A percentile compares a stretch with the other conserved stretches of the same genome.
These are phyloP conservation scores for Sialia sialis DNA, from an alignment of 2,113 vertebrate species.

Conservation along the genomic window DNA sequence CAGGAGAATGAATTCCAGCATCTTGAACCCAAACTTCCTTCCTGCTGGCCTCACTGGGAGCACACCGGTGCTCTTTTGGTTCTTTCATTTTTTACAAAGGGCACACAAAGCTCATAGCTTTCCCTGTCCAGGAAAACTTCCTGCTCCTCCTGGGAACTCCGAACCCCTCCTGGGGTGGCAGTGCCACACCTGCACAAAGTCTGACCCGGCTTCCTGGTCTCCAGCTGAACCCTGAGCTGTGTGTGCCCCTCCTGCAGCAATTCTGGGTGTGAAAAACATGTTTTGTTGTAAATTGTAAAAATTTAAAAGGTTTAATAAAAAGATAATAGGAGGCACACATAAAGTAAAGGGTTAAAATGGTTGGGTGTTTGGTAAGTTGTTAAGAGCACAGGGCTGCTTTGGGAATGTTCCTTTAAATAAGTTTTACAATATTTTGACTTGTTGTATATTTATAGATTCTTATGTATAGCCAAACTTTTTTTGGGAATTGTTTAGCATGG, in stretches of 20 bases:
- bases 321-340: too few species aligned
- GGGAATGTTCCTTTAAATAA: too few species aligned
- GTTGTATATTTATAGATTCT: too few species aligned
- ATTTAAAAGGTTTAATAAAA: too few species aligned
- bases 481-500: too few species aligned
- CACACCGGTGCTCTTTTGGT: not conserved
- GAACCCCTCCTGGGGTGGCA: fast-evolving
- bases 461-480: too few species aligned
- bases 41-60: not conserved
- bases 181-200: not conserved
- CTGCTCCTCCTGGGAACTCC: not conserved
- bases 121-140: not conserved
- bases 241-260: not conserved
- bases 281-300: too few species aligned
- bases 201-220: not conserved
- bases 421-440: too few species aligned
- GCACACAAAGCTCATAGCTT: not conserved
- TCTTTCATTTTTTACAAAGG: not conserved
- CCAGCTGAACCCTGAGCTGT: fast-evolving
- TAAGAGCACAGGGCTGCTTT: too few species aligned
- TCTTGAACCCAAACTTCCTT: not conserved
- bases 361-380: too few species aligned
- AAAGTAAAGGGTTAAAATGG: too few species aligned
- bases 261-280: too few species aligned
- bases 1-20: not conserved